Base-by-base conservation (phyloP, 2,113 vertebrate genomes). In the Lagopus muta region DNA sequence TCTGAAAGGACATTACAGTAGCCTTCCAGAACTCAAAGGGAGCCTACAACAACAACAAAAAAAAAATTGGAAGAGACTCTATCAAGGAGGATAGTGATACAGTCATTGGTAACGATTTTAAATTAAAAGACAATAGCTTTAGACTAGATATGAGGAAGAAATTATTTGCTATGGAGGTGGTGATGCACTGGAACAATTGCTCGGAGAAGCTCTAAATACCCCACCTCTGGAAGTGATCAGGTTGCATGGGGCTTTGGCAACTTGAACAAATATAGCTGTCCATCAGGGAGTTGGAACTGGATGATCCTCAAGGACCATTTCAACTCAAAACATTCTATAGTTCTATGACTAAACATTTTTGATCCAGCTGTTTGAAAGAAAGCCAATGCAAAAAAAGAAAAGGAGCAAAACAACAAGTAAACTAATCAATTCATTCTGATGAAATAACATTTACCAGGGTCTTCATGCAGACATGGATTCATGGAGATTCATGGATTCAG, bases 381-480 rank as follows among this genome's bases (percentile, higher is more conserved):
- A 67, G 9, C 0, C 12, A 52, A 47, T 8, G 24, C 0, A 20
- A 79, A 47, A 7, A 57, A 2, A 13, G 30, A 58, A 66, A 1
- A 11, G 32, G 52, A 50, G 24, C 21, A 50, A 50, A 48, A 48
- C 13, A 71, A 60, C 57, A 72, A 2, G 1, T 60, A 82, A 90
- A 88, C 2, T 10, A 45, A 70, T 25, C 17, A 80, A 70, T 9
- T 70, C 5, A 20, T 45, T 48, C 30, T 69, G 32, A 78, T 18
- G 2, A 22, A 69, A 85, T 48, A 79, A 55, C 0, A 0, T 24
- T 25, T 16, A 62, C 10, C 3, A 60, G 15, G 16, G 6, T 42
- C 79, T 89, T 64, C 12, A 61, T 2, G 0, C 5, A 15, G 28
- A 74, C 28, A 3, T 20, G 4, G 18, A 70, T 78, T 42, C 28